Evolutionary conservation across 2,888 invertebrate genomes (phyloP).

Genomic region (Eupithecia inturbata): DNA sequence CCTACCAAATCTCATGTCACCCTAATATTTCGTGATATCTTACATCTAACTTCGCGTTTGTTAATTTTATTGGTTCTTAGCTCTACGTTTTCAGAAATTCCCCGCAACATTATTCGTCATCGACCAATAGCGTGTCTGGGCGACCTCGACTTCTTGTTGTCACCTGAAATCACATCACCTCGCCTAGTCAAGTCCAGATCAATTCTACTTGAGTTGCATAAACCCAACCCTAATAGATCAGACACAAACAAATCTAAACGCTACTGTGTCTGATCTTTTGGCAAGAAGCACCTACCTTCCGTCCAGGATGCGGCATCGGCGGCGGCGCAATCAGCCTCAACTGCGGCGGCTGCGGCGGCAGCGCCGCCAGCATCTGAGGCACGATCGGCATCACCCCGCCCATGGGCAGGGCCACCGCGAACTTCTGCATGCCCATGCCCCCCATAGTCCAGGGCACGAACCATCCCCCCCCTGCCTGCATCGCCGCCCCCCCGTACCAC

Average conservation of each 20-base stretch:
- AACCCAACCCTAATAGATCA: too few relatives aligned
- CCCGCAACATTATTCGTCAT: too few relatives aligned
- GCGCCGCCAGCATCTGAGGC: conserved; percentile 73
- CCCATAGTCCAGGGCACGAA: conserved; percentile 81
- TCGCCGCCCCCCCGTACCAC: conserved; percentile 81
- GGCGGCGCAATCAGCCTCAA: conserved; percentile 76
- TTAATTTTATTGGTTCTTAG: background rate
- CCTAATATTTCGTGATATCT: too few relatives aligned
- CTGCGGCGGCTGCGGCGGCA: conserved; percentile 73
- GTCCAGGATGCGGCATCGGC: conserved; percentile 67
- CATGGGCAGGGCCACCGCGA: conserved; percentile 80
- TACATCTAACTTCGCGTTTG: background rate
- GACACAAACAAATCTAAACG: background rate
- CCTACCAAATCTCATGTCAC: too few relatives aligned
- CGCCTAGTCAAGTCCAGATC: background rate
- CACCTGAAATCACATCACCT: background rate
- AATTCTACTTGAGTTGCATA: background rate
- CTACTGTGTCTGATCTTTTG: background rate
- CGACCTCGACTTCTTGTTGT: background rate
- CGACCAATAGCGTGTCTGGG: background rate
- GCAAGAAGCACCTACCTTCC: conserved; percentile 64
- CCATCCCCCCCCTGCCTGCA: conserved; percentile 80
- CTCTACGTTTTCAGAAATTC: background rate
- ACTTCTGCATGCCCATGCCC: conserved; percentile 81
- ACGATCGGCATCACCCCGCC: conserved; percentile 76